phyloP scores from a whole-genome alignment of 2,113 vertebrate species.

The Mesitornis unicolor region DNA sequence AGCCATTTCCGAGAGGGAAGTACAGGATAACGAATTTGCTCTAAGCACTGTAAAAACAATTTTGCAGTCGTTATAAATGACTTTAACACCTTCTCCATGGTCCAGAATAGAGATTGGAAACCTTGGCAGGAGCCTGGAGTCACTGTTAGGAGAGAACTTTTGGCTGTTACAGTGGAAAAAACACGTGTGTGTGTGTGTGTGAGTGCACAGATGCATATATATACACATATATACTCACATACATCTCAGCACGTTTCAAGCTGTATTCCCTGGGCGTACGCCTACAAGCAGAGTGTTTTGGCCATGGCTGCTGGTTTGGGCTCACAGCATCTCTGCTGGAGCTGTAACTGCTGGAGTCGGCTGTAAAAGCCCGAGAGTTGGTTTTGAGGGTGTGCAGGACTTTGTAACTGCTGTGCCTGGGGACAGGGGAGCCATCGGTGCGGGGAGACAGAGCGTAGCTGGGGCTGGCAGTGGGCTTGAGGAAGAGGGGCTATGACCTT shows the following conservation, averaged over 20 bases:
- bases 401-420: rapidly evolving
- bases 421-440: rapidly evolving
- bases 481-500: not conserved
- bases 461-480: not conserved
- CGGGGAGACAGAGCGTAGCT: not conserved
- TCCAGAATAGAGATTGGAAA: not conserved
- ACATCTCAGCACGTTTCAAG: rapidly evolving
- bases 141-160: not conserved
- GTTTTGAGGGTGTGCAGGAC: not conserved
- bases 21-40: not conserved
- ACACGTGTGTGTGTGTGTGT: rapidly evolving
- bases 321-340: not conserved
- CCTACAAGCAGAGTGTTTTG: not conserved
- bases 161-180: not conserved
- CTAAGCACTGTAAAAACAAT: not conserved
- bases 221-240: rapidly evolving
- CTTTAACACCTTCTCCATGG: not conserved
- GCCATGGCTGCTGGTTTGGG: rapidly evolving
- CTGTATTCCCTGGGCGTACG: not conserved
- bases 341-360: not conserved
- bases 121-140: not conserved
- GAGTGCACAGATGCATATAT: not conserved
- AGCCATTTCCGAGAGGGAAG: not conserved
- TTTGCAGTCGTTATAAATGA: rapidly evolving
- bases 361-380: not conserved